Conservation (phyloP, 2,888 invertebrate genomes). For the Hydropsyche betteni region DNA sequence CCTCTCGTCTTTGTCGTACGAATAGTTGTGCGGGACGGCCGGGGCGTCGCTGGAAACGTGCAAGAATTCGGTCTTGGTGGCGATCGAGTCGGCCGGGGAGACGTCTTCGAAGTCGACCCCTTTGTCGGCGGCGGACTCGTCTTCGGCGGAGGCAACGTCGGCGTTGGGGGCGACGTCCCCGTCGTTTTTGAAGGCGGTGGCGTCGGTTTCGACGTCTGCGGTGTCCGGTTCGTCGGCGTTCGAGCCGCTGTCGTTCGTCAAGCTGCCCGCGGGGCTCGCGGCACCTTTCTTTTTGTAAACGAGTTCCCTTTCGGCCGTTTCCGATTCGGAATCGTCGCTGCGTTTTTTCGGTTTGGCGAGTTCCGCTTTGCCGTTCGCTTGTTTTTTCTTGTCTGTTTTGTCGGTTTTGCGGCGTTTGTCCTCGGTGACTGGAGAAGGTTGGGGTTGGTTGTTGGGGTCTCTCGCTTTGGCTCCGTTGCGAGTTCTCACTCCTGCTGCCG, state of each 20-base stretch:
- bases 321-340: constrained; percentile 65
- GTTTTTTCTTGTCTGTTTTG: constrained; percentile 44
- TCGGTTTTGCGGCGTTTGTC: background rate
- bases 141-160: constrained; percentile 56
- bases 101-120: constrained; percentile 53
- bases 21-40: background rate
- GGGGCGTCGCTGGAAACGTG: background rate
- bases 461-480: constrained; percentile 85
- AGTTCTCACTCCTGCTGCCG: constrained; percentile 89
- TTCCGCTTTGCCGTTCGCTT: constrained; percentile 58
- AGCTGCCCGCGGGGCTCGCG: constrained; percentile 84
- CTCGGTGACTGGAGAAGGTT: background rate
- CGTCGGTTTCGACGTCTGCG: constrained; percentile 63
- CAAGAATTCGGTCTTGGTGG: constrained; percentile 55
- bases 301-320: constrained; percentile 69
- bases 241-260: constrained; percentile 86
- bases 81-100: constrained; percentile 55
- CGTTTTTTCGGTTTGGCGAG: constrained; percentile 69
- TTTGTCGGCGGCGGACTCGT: constrained; percentile 56
- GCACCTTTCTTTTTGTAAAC: constrained; percentile 68
- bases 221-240: constrained; percentile 68
- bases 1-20: constrained; percentile 55
- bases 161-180: constrained; percentile 57
- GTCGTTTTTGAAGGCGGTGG: constrained; percentile 58
- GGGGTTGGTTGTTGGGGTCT: constrained; percentile 55